phyloP scores from a whole-genome alignment of 2,888 invertebrate species.

The Phymatocera aterrima region DNA sequence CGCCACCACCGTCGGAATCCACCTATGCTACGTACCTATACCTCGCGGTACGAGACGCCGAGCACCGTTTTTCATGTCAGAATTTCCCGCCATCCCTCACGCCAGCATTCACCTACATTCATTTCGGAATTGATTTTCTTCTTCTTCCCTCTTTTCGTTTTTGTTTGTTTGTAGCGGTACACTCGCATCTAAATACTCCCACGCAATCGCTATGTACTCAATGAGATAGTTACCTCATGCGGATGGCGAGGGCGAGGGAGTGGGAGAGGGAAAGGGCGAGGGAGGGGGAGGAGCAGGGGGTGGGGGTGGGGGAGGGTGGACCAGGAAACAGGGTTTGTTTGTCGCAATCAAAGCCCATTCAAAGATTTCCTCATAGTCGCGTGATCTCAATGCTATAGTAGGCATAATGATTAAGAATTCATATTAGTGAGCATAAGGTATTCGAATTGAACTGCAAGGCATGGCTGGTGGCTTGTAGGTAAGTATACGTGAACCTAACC shows the following conservation, averaged over 20 bases:
- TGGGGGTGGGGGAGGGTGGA: too few species aligned
- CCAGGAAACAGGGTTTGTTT: constrained; percentile 15
- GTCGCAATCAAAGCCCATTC: constrained; percentile 41
- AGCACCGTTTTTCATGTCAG: constrained; percentile 11
- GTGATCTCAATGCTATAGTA: constrained; percentile 9
- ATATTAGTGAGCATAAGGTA: not conserved
- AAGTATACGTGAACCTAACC: too few species aligned
- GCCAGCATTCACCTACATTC: too few species aligned
- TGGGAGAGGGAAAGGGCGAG: too few species aligned
- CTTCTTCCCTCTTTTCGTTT: too few species aligned
- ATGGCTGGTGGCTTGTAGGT: not conserved
- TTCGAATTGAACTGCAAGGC: not conserved
- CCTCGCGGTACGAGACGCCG: not conserved
- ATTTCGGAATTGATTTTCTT: too few species aligned
- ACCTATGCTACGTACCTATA: not conserved
- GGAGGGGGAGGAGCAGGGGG: too few species aligned
- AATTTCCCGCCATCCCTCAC: not conserved
- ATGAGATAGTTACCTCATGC: too few species aligned
- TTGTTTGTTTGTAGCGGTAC: not conserved
- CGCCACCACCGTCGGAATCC: not conserved
- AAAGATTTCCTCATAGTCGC: constrained; percentile 25
- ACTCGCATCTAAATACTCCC: not conserved
- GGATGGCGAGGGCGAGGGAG: too few species aligned
- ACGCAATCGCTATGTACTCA: too few species aligned
- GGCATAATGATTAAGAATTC: constrained; percentile 3